phyloP scores from a whole-genome alignment of 2,888 invertebrate genomes.

The Pammene fasciana region DNA sequence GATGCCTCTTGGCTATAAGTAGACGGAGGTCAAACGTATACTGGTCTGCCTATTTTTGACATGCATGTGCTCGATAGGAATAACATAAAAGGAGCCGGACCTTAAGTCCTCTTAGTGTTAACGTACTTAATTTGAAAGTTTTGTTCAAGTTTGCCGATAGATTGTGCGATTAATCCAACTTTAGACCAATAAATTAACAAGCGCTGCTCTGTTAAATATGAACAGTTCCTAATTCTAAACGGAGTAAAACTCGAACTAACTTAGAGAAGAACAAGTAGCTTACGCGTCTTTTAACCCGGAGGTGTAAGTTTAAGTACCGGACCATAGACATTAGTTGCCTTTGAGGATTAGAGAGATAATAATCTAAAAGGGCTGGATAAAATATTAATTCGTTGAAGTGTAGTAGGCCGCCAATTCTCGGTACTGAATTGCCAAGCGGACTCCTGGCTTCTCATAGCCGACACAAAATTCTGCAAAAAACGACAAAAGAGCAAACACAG shows the following conservation, averaged over 20 bases:
- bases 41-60: not conserved
- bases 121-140: constrained; percentile 27
- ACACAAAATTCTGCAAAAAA: too few species aligned
- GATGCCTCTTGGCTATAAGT: too few species aligned
- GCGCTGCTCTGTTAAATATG: not conserved
- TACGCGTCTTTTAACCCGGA: too few species aligned
- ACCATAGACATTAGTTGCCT: too few species aligned
- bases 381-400: too few species aligned
- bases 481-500: too few species aligned
- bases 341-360: too few species aligned
- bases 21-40: not conserved
- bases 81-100: not conserved
- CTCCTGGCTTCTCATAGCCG: too few species aligned
- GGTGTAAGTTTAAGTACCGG: too few species aligned
- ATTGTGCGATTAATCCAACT: not conserved
- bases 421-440: too few species aligned
- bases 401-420: too few species aligned
- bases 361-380: too few species aligned
- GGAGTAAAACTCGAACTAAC: not conserved
- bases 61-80: not conserved
- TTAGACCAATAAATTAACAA: not conserved
- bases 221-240: not conserved
- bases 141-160: not conserved
- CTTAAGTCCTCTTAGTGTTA: constrained; percentile 9
- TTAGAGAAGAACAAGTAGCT: not conserved